These are phyloP conservation scores for Micrastur ruficollis DNA, from an alignment of 2,797 vertebrate species.

Conservation along the genomic window DNA sequence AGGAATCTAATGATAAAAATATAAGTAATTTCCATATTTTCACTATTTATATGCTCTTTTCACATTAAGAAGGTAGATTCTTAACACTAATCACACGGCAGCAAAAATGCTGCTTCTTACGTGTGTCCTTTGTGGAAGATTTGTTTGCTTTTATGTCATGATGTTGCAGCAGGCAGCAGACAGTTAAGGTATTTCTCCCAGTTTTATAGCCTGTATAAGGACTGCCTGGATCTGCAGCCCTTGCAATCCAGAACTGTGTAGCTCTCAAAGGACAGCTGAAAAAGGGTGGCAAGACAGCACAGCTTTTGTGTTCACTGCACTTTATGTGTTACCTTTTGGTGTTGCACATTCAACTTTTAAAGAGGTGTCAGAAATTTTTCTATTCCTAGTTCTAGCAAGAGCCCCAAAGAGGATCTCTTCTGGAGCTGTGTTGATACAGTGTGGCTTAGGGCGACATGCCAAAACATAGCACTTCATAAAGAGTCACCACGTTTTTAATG, in stretches of 20 bases:
- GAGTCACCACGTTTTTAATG: neutral
- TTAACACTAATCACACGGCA: neutral
- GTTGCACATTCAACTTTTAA: neutral
- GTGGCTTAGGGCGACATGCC: neutral
- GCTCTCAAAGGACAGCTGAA: conserved; percentile 12
- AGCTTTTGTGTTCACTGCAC: conserved; percentile 15
- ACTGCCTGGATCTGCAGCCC: neutral
- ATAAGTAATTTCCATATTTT: neutral
- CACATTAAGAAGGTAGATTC: neutral
- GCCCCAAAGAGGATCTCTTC: neutral
- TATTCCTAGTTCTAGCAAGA: neutral
- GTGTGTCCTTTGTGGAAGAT: neutral
- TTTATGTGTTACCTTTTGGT: neutral
- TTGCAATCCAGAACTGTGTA: neutral
- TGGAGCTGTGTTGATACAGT: neutral
- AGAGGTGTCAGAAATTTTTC: neutral
- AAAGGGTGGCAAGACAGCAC: neutral
- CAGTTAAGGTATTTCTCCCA: neutral
- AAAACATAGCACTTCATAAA: neutral
- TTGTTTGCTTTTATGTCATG: rapidly evolving
- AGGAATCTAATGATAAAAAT: neutral
- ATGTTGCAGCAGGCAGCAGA: neutral
- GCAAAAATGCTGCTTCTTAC: neutral
- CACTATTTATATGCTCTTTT: neutral
- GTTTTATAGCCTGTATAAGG: neutral